These are phyloP conservation scores for Drosophila recens DNA, from an alignment of 2,888 invertebrate species.

Conservation along the genomic window DNA sequence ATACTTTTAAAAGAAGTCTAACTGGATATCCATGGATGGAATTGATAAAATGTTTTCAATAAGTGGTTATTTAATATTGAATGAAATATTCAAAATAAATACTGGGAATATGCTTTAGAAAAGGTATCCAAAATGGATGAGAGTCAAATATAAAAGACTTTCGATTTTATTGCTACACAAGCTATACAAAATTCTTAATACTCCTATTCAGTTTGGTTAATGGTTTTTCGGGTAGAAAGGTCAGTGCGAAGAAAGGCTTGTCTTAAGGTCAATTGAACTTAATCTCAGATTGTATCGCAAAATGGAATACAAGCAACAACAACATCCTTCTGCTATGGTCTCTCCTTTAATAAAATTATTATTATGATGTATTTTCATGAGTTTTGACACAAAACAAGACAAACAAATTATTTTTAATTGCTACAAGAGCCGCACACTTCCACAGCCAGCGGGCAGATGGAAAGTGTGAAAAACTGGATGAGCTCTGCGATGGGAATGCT, in stretches of 20 bases:
- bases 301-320: slow-evolving; percentile 6
- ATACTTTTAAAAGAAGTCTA: slow-evolving; percentile 9
- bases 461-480: slow-evolving; percentile 77
- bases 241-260: neutral
- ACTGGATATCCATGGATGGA: slow-evolving; percentile 3
- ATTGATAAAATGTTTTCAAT: too few species aligned
- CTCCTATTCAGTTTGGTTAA: neutral
- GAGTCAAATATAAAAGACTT: too few species aligned
- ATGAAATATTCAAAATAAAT: neutral
- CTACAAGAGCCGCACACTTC: slow-evolving; percentile 60
- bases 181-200: too few species aligned
- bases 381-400: slow-evolving; percentile 74
- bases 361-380: slow-evolving; percentile 71
- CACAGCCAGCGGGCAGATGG: slow-evolving; percentile 42
- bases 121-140: neutral
- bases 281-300: slow-evolving; percentile 3
- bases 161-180: too few species aligned
- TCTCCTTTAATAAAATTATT: slow-evolving; percentile 63
- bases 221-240: neutral
- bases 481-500: slow-evolving; percentile 37
- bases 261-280: slow-evolving; percentile 6
- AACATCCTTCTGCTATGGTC: slow-evolving; percentile 16
- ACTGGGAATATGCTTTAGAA: neutral
- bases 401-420: slow-evolving; percentile 81
- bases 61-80: too few species aligned